Evolutionary conservation across 2,888 invertebrate genomes (phyloP).

Genomic region (Protodeltote pygarga): DNA sequence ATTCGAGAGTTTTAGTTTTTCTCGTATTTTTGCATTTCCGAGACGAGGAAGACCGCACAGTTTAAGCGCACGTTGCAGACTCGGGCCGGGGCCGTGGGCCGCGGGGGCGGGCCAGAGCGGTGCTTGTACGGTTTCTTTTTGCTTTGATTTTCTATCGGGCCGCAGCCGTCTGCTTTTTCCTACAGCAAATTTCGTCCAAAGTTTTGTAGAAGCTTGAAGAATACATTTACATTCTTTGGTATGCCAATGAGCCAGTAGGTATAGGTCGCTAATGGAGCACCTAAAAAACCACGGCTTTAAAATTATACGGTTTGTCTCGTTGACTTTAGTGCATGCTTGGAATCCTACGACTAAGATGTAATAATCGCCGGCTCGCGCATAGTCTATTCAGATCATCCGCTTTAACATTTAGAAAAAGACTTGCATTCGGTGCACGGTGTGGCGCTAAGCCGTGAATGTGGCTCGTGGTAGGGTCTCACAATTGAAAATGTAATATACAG

Average conservation of each 20-base stretch:
- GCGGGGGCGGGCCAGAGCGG: not conserved
- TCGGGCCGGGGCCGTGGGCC: too few species aligned
- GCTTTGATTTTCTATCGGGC: not conserved
- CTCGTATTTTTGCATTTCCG: constrained; percentile 1
- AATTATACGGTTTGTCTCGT: too few species aligned
- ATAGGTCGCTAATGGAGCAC: too few species aligned
- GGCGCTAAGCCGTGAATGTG: not conserved
- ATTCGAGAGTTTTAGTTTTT: not conserved
- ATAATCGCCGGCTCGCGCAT: too few species aligned
- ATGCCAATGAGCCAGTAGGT: not conserved
- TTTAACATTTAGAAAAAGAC: too few species aligned
- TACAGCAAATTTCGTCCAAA: constrained; percentile 4
- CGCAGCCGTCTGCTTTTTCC: not conserved
- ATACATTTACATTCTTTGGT: not conserved
- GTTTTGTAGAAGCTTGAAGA: constrained; percentile 2
- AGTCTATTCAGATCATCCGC: too few species aligned
- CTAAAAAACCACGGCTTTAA: too few species aligned
- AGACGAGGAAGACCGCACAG: not conserved
- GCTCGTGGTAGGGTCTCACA: not conserved
- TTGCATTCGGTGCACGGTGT: too few species aligned
- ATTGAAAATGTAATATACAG: constrained; percentile 34
- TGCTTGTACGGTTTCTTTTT: constrained; percentile 4
- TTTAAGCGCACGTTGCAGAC: not conserved
- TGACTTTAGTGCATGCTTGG: too few species aligned
- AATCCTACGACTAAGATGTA: too few species aligned